phyloP scores from a whole-genome alignment of 2,113 vertebrate species.

The Xiphorhynchus elegans region DNA sequence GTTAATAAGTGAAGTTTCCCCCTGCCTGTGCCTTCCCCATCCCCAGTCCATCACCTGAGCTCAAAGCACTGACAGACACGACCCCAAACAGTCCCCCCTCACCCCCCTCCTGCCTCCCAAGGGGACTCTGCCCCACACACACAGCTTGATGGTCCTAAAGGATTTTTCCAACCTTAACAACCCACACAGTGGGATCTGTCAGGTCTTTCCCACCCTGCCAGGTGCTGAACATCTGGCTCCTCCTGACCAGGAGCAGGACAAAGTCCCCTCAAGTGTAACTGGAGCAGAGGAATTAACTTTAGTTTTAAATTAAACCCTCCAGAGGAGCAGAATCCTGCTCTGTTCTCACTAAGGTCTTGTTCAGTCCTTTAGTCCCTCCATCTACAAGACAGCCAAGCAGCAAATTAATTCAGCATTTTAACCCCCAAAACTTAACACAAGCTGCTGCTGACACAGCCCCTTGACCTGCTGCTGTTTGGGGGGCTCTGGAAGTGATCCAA shows the following conservation, averaged over 20 bases:
- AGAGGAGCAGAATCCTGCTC: neutral
- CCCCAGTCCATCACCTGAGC: too few species aligned
- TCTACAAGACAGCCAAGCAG: neutral
- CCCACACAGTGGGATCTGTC: too few species aligned
- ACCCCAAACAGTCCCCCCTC: too few species aligned
- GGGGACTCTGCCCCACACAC: too few species aligned
- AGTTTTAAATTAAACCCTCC: neutral
- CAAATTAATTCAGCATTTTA: neutral
- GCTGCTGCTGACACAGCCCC: neutral
- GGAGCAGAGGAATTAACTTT: neutral
- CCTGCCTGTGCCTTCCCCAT: too few species aligned
- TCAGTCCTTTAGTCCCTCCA: neutral
- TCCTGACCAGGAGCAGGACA: rapidly evolving
- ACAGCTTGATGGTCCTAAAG: too few species aligned
- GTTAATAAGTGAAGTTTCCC: too few species aligned
- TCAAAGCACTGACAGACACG: too few species aligned
- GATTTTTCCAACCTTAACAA: too few species aligned
- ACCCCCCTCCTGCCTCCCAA: too few species aligned
- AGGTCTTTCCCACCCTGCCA: neutral
- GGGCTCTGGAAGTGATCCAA: neutral
- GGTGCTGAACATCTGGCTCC: neutral
- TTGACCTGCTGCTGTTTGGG: neutral
- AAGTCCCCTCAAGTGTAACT: rapidly evolving
- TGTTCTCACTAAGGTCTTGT: neutral
- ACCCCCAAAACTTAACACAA: neutral